Evolutionary conservation across 2,888 invertebrate genomes (phyloP).

Genomic region (Ceriagrion tenellum): DNA sequence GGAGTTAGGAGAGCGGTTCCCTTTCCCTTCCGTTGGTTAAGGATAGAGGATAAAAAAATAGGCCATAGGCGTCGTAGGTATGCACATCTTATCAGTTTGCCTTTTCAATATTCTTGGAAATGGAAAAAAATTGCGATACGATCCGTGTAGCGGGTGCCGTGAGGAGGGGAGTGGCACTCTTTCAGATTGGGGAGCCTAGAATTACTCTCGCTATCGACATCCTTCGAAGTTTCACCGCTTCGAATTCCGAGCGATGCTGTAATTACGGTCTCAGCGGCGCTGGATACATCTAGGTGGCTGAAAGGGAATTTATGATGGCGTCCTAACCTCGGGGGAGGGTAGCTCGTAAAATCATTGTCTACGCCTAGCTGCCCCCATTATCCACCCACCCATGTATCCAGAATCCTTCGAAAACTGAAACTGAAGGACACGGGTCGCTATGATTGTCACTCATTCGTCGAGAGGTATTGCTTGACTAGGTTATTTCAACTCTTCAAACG

Average conservation of each 20-base stretch:
- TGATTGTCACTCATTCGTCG: neutral
- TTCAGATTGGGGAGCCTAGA: neutral
- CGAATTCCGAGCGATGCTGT: neutral
- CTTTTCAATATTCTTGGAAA: neutral
- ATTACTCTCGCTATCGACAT: constrained; percentile 13
- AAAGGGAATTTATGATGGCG: constrained; percentile 28
- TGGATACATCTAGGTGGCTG: constrained; percentile 10
- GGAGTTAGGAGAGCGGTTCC: neutral
- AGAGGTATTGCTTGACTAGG: neutral
- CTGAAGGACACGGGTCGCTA: neutral
- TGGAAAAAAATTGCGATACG: neutral
- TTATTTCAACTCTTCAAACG: neutral
- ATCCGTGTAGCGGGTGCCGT: neutral
- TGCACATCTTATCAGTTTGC: neutral
- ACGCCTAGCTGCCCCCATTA: neutral
- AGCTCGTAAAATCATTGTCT: constrained; percentile 53
- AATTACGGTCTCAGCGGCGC: constrained; percentile 13
- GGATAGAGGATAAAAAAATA: neutral
- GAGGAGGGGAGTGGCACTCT: neutral
- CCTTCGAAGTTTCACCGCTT: constrained; percentile 17
- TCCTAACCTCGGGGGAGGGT: neutral
- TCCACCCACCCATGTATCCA: neutral
- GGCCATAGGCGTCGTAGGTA: neutral
- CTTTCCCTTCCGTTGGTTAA: no score
- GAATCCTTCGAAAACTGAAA: constrained; percentile 28